phyloP scores from a whole-genome alignment of 2,888 invertebrate genomes.

The Trissoscelio sp. region DNA sequence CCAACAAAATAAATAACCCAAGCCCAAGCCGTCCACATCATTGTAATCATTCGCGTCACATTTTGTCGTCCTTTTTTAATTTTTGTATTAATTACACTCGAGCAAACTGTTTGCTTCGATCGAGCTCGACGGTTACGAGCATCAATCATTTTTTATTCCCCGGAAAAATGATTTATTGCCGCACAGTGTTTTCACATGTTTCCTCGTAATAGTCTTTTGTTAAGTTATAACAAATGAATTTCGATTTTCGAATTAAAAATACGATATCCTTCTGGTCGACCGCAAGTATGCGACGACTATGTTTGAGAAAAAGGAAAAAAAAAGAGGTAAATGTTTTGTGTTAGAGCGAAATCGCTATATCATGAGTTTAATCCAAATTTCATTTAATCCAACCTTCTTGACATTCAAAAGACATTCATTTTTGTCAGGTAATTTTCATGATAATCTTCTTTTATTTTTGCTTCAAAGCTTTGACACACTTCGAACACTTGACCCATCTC shows the following conservation, averaged over 20 bases:
- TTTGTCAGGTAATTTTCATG: not conserved
- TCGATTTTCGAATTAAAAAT: slow-evolving; percentile 26
- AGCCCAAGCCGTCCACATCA: too few relatives aligned
- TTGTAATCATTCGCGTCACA: not conserved
- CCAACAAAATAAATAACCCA: too few relatives aligned
- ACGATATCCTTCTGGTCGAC: too few relatives aligned
- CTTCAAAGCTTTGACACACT: slow-evolving; percentile 55
- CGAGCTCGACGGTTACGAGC: slow-evolving; percentile 16
- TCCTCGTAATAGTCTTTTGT: slow-evolving; percentile 47
- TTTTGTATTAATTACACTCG: slow-evolving; percentile 24
- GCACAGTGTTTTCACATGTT: slow-evolving; percentile 41
- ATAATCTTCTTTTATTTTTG: slow-evolving; percentile 2
- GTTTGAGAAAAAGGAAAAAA: too few relatives aligned
- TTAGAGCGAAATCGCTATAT: slow-evolving; percentile 43
- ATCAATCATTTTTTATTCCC: slow-evolving; percentile 55
- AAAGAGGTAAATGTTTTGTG: too few relatives aligned
- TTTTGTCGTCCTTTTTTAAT: slow-evolving; percentile 4
- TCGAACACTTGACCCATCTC: slow-evolving; percentile 61
- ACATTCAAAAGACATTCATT: too few relatives aligned
- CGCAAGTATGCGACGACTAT: slow-evolving; percentile 74
- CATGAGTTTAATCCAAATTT: slow-evolving; percentile 38
- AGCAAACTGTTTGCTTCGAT: slow-evolving; percentile 22
- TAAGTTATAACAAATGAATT: slow-evolving; percentile 43
- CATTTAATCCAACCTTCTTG: too few relatives aligned
- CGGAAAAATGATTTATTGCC: slow-evolving; percentile 47